Evolutionary conservation across 2,888 invertebrate species (phyloP).

Genomic region (Athripsodes cinereus): DNA sequence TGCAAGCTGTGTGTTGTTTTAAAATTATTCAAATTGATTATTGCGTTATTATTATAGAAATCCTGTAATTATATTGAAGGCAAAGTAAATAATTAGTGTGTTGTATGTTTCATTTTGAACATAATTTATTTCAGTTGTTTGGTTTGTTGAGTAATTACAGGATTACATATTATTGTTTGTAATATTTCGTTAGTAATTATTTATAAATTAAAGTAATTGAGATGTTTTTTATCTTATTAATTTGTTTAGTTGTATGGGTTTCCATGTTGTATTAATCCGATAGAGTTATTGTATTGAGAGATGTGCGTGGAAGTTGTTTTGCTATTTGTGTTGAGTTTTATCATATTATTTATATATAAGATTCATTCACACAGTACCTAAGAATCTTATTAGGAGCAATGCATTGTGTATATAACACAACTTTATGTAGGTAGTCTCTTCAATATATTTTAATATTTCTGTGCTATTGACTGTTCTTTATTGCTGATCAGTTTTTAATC

Average conservation of each 20-base stretch:
- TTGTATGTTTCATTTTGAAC: background rate
- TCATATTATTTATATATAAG: background rate
- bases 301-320: too few relatives aligned
- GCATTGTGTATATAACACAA: too few relatives aligned
- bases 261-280: too few relatives aligned
- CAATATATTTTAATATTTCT: too few relatives aligned
- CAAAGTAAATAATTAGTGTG: background rate
- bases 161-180: background rate
- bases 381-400: background rate
- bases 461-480: too few relatives aligned
- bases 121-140: too few relatives aligned
- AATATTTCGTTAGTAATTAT: background rate
- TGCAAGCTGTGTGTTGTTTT: background rate
- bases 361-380: constrained; percentile 7
- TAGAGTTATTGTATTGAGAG: too few relatives aligned
- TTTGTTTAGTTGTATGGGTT: constrained; percentile 1
- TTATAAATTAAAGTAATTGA: background rate
- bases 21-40: background rate
- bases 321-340: too few relatives aligned
- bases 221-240: background rate
- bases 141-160: too few relatives aligned
- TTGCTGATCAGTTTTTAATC: too few relatives aligned
- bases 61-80: background rate
- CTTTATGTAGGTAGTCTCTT: too few relatives aligned
- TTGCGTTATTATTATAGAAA: background rate